Percentiles rank a stretch among this genome's conserved stretches.
phyloP scores from a whole-genome alignment of 2,888 invertebrate genomes.

The Drosophila borborema region DNA sequence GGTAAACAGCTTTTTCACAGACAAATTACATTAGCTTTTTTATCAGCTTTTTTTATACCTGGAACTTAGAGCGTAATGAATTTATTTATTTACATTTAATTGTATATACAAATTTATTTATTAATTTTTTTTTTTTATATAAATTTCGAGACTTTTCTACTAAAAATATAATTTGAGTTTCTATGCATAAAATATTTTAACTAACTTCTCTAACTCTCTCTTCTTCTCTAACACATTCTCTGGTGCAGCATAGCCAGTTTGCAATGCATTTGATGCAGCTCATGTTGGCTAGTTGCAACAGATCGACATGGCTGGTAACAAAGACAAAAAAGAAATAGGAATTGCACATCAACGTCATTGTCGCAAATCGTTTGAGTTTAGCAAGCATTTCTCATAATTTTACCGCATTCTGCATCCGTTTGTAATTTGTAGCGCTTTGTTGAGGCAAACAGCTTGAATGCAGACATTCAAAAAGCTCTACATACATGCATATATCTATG shows the following conservation, averaged over 20 bases:
- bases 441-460: slow-evolving; percentile 39
- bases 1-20: too few relatives aligned
- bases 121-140: too few relatives aligned
- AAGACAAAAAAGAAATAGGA: neutral
- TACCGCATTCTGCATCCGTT: slow-evolving; percentile 27
- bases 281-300: slow-evolving; percentile 11
- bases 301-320: slow-evolving; percentile 7
- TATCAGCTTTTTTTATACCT: too few relatives aligned
- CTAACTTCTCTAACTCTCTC: too few relatives aligned
- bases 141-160: too few relatives aligned
- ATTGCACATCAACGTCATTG: slow-evolving; percentile 35
- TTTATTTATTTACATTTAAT: too few relatives aligned
- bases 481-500: neutral
- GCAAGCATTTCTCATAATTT: slow-evolving; percentile 47
- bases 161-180: too few relatives aligned
- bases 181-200: too few relatives aligned
- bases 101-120: too few relatives aligned
- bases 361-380: slow-evolving; percentile 45
- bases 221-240: too few relatives aligned
- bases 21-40: too few relatives aligned
- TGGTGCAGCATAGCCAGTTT: neutral
- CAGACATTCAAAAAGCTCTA: slow-evolving; percentile 15
- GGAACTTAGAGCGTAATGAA: too few relatives aligned
- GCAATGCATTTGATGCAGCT: neutral
- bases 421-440: slow-evolving; percentile 54